phyloP scores from a whole-genome alignment of 2,797 vertebrate genomes.

The Hippopotamyrus pictus region DNA sequence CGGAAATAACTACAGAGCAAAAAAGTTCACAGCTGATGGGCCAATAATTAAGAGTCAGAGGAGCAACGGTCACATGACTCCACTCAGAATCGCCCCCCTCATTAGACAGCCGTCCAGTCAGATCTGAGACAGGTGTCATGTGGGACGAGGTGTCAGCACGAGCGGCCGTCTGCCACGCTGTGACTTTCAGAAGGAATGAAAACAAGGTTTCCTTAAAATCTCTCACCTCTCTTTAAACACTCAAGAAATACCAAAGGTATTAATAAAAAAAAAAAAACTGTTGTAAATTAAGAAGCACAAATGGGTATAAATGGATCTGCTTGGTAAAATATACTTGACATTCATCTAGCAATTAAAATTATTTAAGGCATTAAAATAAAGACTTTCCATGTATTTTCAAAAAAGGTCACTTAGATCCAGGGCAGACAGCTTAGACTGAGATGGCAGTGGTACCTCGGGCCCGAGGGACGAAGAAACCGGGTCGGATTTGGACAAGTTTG shows the following conservation, averaged over 20 bases:
- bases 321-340: neutral
- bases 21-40: neutral
- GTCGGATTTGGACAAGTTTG: neutral
- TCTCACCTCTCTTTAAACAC: neutral
- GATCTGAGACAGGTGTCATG: neutral
- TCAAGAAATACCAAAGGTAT: neutral
- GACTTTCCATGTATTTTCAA: neutral
- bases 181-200: neutral
- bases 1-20: slow-evolving; percentile 9
- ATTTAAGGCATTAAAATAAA: neutral
- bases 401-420: neutral
- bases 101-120: neutral
- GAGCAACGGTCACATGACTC: neutral
- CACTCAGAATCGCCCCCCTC: neutral
- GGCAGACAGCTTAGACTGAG: neutral
- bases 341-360: neutral
- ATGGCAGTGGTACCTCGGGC: neutral
- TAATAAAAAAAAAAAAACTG: neutral
- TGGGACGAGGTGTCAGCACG: neutral
- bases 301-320: neutral
- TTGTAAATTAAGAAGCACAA: neutral
- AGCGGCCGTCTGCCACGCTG: neutral
- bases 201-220: neutral
- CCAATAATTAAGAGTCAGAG: slow-evolving; percentile 20
- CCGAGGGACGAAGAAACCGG: neutral